A percentile compares a stretch with the other conserved stretches of the same genome.
phyloP scores from a whole-genome alignment of 2,113 vertebrate genomes.

The Pedetes capensis region DNA sequence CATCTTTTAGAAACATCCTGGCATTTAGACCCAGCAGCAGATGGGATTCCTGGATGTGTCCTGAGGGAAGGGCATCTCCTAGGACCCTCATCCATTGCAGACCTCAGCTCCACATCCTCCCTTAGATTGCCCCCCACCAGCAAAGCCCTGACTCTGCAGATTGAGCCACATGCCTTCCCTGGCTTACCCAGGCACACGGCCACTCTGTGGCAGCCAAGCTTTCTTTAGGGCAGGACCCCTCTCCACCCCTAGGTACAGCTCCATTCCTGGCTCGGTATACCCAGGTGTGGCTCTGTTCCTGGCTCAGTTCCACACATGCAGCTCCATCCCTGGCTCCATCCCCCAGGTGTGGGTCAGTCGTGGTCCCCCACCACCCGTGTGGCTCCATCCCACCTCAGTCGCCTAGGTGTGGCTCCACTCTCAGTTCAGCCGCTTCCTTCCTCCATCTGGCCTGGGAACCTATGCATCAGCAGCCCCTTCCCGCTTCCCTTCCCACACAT shows the following conservation, averaged over 20 bases:
- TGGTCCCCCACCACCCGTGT: too few relatives aligned
- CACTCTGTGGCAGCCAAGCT: background rate
- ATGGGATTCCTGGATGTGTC: background rate
- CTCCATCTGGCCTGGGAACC: background rate
- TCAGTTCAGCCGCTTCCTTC: background rate
- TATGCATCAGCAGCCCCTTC: too few relatives aligned
- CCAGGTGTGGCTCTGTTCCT: too few relatives aligned
- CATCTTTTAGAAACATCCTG: background rate
- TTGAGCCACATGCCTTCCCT: background rate
- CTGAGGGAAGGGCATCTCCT: background rate
- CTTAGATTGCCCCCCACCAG: too few relatives aligned
- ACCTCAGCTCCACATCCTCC: background rate
- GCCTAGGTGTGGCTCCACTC: background rate
- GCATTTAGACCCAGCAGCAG: background rate
- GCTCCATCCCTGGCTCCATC: background rate
- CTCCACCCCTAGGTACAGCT: background rate
- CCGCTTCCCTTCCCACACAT: background rate
- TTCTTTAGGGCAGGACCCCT: background rate
- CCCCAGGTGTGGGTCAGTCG: background rate
- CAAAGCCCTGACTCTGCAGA: background rate
- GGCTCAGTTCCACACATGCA: too few relatives aligned
- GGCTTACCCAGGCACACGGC: too few relatives aligned
- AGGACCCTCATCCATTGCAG: background rate
- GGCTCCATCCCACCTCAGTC: too few relatives aligned
- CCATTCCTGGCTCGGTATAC: background rate